Conservation (phyloP, 2,113 vertebrate species). For the Orycteropus afer region DNA sequence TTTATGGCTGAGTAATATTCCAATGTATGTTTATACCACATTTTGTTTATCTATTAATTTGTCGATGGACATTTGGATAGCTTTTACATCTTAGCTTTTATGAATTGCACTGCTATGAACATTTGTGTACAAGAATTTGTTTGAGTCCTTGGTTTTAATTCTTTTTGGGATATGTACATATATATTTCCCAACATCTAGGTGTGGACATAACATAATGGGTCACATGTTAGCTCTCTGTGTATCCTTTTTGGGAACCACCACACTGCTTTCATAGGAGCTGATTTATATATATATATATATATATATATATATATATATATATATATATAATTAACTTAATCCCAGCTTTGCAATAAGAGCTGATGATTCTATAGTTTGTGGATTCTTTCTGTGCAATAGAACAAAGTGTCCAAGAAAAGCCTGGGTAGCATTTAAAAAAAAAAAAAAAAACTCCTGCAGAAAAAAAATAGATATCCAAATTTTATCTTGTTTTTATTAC, state of each 20-base stretch:
- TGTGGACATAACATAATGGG: neutral
- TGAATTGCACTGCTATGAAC: neutral
- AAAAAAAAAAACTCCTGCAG: neutral
- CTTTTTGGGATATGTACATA: neutral
- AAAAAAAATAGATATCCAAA: neutral
- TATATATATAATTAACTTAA: neutral
- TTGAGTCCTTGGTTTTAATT: neutral
- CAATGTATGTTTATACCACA: too few species aligned
- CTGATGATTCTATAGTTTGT: neutral
- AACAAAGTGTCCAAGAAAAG: neutral
- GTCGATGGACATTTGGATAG: fast-evolving
- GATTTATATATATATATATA: neutral
- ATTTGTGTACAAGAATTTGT: neutral
- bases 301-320: neutral
- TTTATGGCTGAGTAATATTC: neutral
- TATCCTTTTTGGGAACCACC: neutral
- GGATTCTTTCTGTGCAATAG: neutral
- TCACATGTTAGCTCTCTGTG: neutral
- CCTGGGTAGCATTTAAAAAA: neutral
- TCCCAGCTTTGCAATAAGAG: neutral
- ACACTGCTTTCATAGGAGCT: neutral
- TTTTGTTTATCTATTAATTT: neutral
- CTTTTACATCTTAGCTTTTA: too few species aligned
- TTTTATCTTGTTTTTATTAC: neutral
- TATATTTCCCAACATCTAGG: too few species aligned